Evolutionary conservation across 2,797 vertebrate species (phyloP), one percentile per base, ranked within the genome.

Genomic region (Phalloptychus januarius): DNA sequence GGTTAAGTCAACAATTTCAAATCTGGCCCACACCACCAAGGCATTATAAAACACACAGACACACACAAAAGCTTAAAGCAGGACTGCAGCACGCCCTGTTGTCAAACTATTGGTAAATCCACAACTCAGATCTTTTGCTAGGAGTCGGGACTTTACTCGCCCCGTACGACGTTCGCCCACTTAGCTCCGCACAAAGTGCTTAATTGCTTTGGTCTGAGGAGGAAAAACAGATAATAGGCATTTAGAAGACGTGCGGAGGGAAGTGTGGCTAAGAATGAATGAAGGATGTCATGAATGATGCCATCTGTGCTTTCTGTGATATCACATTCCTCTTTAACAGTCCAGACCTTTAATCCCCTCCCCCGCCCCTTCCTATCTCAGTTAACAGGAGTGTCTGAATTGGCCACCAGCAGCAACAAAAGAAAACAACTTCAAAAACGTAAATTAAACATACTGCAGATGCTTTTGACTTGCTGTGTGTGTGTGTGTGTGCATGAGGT

Each of bases 381-480:
- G 72, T 82, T 89, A 89, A 91, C 82, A 84, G 82, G 86, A 76
- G 80, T n/a, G 72, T 80, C 78, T 25, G 28, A 83, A 89, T 91
- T 89, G 85, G 74, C 85, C 85, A 86, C 79, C 77, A 80, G 81
- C 67, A 5, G 82, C 78, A 84, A 88, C 87, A 93, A 89, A 90
- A 78, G 85, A 89, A 86, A 91, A 91, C 85, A 89, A 85, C 88
- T 87, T 86, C 65, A 82, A 61, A 72, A 84, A 82, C 25, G 76
- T 92, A 85, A 91, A 91, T 93, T 89, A 91, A 90, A 89, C 86
- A 93, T 91, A 85, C 72, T 83, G 87, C 81, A 87, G 88, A 93
- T 85, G 83, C 83, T 84, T 92, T 77, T 78, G 76, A 79, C 72
- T 58, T 63, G 13, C 25, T 2, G 46, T 1, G 42, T 28, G 52